A percentile compares a stretch with the other conserved stretches of the same genome.
Conservation (phyloP, 2,888 invertebrate genomes). For the Drosophila demipolita region DNA sequence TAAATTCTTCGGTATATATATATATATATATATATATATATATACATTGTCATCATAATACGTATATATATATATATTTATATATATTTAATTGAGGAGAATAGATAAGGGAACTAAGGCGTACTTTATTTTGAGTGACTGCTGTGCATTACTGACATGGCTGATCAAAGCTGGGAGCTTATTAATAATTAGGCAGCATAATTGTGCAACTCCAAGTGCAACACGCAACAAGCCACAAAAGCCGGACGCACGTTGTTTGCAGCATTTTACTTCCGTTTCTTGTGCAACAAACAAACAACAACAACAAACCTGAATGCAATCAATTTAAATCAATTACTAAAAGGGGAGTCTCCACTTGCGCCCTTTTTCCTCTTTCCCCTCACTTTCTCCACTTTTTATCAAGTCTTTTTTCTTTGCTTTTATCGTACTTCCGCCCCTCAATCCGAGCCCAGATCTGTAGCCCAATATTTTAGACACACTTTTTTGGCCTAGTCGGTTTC, state of each 20-base stretch:
- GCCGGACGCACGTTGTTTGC: constrained; percentile 52
- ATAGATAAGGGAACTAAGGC: background rate
- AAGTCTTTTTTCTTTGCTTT: constrained; percentile 26
- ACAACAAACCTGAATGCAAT: constrained; percentile 17
- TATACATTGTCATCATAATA: background rate
- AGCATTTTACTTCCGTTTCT: constrained; percentile 35
- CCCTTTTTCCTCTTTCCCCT: background rate
- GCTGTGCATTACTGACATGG: constrained; percentile 3
- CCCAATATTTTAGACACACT: background rate
- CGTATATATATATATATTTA: background rate
- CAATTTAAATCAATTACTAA: constrained; percentile 21
- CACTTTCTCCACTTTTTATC: background rate
- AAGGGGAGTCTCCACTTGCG: background rate
- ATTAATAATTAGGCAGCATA: constrained; percentile 38
- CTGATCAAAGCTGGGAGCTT: constrained; percentile 3
- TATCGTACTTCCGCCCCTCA: constrained; percentile 68
- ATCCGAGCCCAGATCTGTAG: constrained; percentile 12
- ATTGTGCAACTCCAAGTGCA: constrained; percentile 1
- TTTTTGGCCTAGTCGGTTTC: background rate
- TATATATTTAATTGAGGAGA: background rate
- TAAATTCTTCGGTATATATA: background rate
- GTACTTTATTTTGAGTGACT: background rate
- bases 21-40: background rate
- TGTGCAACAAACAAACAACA: background rate
- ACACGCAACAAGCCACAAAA: background rate